Evolutionary conservation across 2,113 vertebrate genomes (phyloP).

Genomic region (Chrysochloris asiatica): DNA sequence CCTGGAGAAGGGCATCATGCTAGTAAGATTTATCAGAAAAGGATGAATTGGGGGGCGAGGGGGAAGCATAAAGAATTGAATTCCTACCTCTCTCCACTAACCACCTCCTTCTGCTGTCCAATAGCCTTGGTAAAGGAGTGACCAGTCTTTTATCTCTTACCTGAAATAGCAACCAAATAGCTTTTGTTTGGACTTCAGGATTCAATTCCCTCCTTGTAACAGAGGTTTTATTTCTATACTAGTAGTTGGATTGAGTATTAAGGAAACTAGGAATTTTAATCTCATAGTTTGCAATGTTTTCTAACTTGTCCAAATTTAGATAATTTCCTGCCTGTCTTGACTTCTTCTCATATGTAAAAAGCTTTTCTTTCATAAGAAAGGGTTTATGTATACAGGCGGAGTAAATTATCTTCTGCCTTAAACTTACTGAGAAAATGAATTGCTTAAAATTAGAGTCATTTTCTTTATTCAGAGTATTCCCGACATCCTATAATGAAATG

Average conservation of each 20-base stretch:
- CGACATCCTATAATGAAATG: constrained; percentile 85
- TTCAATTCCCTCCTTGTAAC: constrained; percentile 3
- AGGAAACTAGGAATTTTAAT: constrained; percentile 21
- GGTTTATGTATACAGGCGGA: constrained; percentile 68
- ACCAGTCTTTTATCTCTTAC: constrained; percentile 59
- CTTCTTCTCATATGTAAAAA: constrained; percentile 60
- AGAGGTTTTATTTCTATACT: constrained; percentile 33
- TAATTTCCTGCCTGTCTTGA: constrained; percentile 48
- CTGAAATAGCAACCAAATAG: constrained; percentile 60
- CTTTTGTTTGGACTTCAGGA: constrained; percentile 21
- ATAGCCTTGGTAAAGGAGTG: constrained; percentile 2
- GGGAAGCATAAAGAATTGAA: constrained; percentile 49
- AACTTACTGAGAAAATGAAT: constrained; percentile 83
- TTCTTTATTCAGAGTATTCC: constrained; percentile 81
- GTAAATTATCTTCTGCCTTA: constrained; percentile 82
- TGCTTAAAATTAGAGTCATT: constrained; percentile 86
- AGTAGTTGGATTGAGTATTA: background rate
- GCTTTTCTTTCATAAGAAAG: constrained; percentile 59
- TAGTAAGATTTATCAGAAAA: constrained; percentile 67
- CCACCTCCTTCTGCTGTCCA: background rate
- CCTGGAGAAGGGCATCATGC: too few relatives aligned
- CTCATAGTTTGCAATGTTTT: constrained; percentile 39
- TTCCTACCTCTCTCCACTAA: background rate
- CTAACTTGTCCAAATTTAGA: constrained; percentile 54
- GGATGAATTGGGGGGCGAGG: constrained; percentile 39